These are phyloP conservation scores for Idaea biselata DNA, from an alignment of 2,888 invertebrate species.

Conservation along the genomic window DNA sequence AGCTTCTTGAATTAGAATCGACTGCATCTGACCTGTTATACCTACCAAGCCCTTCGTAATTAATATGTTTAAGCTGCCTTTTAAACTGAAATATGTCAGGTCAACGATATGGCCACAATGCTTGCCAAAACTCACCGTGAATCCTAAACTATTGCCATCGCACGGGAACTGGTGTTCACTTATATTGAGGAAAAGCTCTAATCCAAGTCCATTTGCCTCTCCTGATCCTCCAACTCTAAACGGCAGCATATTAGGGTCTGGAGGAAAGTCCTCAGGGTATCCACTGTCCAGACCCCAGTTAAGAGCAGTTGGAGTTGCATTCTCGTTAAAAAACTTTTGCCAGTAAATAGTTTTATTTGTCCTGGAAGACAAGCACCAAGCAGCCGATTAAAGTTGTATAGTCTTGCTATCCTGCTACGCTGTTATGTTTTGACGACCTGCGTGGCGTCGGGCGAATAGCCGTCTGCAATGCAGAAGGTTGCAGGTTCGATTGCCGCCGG, in stretches of 20 bases:
- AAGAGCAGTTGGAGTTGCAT: conserved; percentile 35
- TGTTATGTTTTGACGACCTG: too few relatives aligned
- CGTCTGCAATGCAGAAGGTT: too few relatives aligned
- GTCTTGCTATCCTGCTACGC: too few relatives aligned
- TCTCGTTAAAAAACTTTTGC: conserved; percentile 53
- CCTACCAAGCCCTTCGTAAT: too few relatives aligned
- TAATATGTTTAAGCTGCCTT: too few relatives aligned
- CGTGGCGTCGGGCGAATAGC: too few relatives aligned
- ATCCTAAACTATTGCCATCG: conserved; percentile 69
- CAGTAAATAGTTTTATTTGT: conserved; percentile 59
- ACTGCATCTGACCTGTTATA: too few relatives aligned
- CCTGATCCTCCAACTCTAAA: conserved; percentile 67
- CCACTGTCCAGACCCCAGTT: conserved; percentile 64
- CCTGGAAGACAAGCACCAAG: conserved; percentile 36
- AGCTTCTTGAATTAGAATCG: too few relatives aligned
- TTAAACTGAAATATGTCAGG: not conserved
- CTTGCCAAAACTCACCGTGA: conserved; percentile 56
- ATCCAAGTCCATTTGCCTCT: conserved; percentile 61
- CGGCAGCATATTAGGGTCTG: conserved; percentile 50
- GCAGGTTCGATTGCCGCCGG: too few relatives aligned
- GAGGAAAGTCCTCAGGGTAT: conserved; percentile 63
- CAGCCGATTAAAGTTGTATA: not conserved
- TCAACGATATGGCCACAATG: not conserved
- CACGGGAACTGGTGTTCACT: conserved; percentile 68
- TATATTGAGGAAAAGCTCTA: conserved; percentile 67